A percentile compares a stretch with the other conserved stretches of the same genome.
Evolutionary conservation across 2,113 vertebrate species (phyloP).

Genomic region (Caretta caretta): DNA sequence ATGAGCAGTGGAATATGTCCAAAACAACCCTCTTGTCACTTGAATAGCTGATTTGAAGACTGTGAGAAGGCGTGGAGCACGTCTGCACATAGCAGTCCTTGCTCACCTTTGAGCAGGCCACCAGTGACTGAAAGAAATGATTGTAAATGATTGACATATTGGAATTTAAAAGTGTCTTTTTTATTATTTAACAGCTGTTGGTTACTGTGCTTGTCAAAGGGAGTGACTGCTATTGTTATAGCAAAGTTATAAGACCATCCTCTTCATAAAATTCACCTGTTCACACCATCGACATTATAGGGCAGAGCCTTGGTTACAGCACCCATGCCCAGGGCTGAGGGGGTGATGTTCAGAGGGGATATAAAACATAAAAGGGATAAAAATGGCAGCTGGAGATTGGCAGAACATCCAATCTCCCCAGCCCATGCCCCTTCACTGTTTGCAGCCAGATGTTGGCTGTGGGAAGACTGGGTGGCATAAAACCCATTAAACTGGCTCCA

Average conservation of each 20-base stretch:
- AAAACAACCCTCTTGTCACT: slow-evolving; percentile 33
- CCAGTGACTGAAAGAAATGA: background rate
- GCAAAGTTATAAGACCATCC: background rate
- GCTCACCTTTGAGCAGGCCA: background rate
- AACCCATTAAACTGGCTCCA: background rate
- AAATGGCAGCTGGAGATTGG: background rate
- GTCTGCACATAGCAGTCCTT: slow-evolving; percentile 27
- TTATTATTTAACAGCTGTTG: background rate
- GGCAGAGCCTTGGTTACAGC: background rate
- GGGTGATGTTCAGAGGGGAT: background rate
- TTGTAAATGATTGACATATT: background rate
- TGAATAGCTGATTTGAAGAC: slow-evolving; percentile 9
- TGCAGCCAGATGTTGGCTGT: background rate
- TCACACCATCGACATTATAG: background rate
- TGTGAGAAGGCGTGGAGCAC: slow-evolving; percentile 2
- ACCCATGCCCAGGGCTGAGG: background rate
- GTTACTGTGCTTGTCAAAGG: background rate
- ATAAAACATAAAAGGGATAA: background rate
- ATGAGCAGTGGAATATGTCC: slow-evolving; percentile 27
- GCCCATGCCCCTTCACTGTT: background rate
- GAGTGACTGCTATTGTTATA: background rate
- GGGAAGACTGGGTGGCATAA: background rate
- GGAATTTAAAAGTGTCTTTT: background rate
- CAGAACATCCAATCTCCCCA: background rate
- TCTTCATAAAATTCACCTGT: background rate